Conservation (phyloP, 2,888 invertebrate genomes). For the Tyria jacobaeae region DNA sequence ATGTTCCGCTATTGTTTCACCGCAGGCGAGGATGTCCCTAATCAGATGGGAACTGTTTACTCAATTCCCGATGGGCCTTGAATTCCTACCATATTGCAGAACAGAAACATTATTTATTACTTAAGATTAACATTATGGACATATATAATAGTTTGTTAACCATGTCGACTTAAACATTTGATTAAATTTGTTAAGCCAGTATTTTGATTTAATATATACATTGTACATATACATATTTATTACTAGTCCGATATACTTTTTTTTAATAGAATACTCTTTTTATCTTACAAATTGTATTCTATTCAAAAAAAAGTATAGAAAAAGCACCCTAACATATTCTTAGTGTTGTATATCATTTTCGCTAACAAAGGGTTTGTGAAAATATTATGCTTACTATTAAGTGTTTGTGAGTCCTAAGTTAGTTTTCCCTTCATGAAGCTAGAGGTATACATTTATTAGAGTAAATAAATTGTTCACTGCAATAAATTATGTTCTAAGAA, state of each 20-base stretch:
- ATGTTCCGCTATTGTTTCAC: not conserved
- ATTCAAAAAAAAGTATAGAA: not conserved
- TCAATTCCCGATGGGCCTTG: not conserved
- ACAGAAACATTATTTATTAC: not conserved
- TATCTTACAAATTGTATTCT: no score
- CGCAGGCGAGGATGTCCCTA: not conserved
- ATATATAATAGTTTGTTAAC: not conserved
- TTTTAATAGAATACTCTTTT: no score
- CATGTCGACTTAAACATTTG: not conserved
- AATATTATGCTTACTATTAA: slow-evolving; percentile 6
- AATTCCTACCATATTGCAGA: not conserved
- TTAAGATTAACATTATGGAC: not conserved
- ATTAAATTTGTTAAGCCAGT: not conserved
- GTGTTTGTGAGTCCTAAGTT: slow-evolving; percentile 4
- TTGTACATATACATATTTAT: no score
- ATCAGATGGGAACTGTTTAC: not conserved
- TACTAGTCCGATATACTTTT: no score
- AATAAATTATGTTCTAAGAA: not conserved
- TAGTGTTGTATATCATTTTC: slow-evolving; percentile 13
- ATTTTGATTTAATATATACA: not conserved
- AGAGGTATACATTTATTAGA: slow-evolving; percentile 7
- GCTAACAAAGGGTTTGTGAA: slow-evolving; percentile 14
- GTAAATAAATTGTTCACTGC: slow-evolving; percentile 4
- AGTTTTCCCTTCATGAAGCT: slow-evolving; percentile 13
- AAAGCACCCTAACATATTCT: slow-evolving; percentile 1